Evolutionary conservation across 2,888 invertebrate species (phyloP), one percentile per base, ranked within the genome.

Genomic region (Aphidius colemani): DNA sequence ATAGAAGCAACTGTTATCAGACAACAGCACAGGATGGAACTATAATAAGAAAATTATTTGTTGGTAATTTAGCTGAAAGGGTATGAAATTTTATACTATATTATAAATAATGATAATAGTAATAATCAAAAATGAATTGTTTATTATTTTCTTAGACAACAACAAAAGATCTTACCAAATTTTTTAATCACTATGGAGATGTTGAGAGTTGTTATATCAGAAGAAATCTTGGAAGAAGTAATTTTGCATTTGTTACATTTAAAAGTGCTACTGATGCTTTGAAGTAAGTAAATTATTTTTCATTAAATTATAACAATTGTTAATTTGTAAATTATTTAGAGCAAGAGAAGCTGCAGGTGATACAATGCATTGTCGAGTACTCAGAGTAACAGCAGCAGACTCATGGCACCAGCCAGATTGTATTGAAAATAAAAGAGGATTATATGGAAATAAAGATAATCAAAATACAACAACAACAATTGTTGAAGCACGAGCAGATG

Each of bases 331-430:
- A 18, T 18, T 18, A 18, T 18, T 2, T 18, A 18, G 13, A 70
- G 82, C 80, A 4, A 67, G 73, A 61, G 64, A 65, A 48, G 76
- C 73, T 41, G 77, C 78, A n/a, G n/a, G n/a, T 0, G 65, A 67
- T 30, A 68, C 53, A 55, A 69, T 83, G 10, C 80, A 82, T 60
- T 75, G 77, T 62, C 72, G 79, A 66, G 68, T 74, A 13, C 76
- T 88, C 53, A 82, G 82, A 70, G 85, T 86, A 61, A 84, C 84
- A 0, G 85, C 87, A 1, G 88, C 88, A 0, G 87, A 88, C 73
- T 86, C 86, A 63, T 88, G 88, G 88, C 88, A 88, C 75, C 88
- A 88, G 73, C 88, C 88, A 0, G 82, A 71, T 69, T 82, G 67
- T 44, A 80, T 83, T 7, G 81, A 79, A 67, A 71, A 78, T 74